phyloP scores from a whole-genome alignment of 2,888 invertebrate species.

The Harpalus rubripes region DNA sequence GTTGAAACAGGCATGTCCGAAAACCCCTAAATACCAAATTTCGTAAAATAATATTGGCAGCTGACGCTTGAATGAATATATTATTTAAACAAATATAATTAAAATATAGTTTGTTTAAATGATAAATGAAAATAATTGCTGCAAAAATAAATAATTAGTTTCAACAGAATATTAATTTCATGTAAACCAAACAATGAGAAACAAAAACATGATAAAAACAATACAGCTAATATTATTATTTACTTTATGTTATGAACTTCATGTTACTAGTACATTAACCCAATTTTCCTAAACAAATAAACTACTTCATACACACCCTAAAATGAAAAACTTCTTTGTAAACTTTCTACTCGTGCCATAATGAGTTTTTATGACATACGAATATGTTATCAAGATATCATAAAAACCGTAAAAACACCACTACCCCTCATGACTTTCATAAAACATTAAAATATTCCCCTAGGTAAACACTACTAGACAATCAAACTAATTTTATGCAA shows the following conservation, averaged over 20 bases:
- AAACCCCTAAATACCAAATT: too few species aligned
- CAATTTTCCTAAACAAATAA: neutral
- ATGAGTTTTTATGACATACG: neutral
- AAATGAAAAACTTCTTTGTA: neutral
- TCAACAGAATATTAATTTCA: too few species aligned
- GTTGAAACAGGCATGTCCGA: too few species aligned
- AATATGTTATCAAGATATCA: neutral
- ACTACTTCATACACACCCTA: neutral
- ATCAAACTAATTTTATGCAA: constrained; percentile 47
- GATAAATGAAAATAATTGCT: too few species aligned
- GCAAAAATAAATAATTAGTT: too few species aligned
- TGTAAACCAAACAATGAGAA: too few species aligned
- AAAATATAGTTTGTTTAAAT: too few species aligned
- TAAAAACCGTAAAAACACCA: neutral
- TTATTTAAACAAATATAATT: too few species aligned
- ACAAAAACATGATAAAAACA: neutral
- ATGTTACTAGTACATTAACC: neutral
- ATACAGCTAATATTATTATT: neutral
- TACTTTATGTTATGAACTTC: neutral
- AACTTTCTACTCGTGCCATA: neutral
- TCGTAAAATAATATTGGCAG: too few species aligned
- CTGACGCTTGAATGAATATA: too few species aligned
- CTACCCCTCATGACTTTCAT: constrained; percentile 13
- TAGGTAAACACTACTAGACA: constrained; percentile 18
- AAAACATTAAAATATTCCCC: constrained; percentile 33